A percentile compares a stretch with the other conserved stretches of the same genome.
phyloP scores from a whole-genome alignment of 2,888 invertebrate genomes.

The Caenorhabditis becei region DNA sequence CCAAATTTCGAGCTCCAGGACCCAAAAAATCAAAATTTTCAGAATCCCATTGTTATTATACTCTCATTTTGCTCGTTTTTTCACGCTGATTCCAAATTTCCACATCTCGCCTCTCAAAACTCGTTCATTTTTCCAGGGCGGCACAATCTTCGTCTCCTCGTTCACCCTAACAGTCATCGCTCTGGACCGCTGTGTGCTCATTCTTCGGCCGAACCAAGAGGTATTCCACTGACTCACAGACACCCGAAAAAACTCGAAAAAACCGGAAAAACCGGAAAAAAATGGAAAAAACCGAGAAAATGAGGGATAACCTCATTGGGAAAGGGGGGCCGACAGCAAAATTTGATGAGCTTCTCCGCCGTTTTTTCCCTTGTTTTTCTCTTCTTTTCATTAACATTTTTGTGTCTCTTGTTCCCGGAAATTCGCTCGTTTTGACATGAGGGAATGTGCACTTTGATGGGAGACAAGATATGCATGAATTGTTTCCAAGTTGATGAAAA shows the following conservation, averaged over 20 bases:
- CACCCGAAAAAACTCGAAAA: not conserved
- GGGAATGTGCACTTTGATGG: not conserved
- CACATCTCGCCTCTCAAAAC: not conserved
- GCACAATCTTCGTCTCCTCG: conserved; percentile 80
- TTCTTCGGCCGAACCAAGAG: conserved; percentile 75
- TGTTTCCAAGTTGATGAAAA: no score
- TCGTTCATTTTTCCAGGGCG: conserved; percentile 71
- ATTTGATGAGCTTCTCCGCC: not conserved
- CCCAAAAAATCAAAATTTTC: not conserved
- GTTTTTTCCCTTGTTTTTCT: not conserved
- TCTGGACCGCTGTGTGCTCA: conserved; percentile 78
- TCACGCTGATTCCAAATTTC: conserved; percentile 1
- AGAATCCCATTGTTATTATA: conserved; percentile 7
- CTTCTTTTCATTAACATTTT: not conserved
- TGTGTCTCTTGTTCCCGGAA: not conserved
- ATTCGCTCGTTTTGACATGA: not conserved
- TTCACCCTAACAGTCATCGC: conserved; percentile 81
- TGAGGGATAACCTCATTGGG: not conserved
- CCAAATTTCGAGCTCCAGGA: not conserved
- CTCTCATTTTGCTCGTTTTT: not conserved
- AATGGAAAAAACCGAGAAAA: not conserved
- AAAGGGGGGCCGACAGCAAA: not conserved
- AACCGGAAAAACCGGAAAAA: not conserved
- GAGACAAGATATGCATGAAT: not conserved
- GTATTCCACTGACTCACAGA: conserved; percentile 59